phyloP scores from a whole-genome alignment of 2,113 vertebrate genomes.

The Pandion haliaetus region DNA sequence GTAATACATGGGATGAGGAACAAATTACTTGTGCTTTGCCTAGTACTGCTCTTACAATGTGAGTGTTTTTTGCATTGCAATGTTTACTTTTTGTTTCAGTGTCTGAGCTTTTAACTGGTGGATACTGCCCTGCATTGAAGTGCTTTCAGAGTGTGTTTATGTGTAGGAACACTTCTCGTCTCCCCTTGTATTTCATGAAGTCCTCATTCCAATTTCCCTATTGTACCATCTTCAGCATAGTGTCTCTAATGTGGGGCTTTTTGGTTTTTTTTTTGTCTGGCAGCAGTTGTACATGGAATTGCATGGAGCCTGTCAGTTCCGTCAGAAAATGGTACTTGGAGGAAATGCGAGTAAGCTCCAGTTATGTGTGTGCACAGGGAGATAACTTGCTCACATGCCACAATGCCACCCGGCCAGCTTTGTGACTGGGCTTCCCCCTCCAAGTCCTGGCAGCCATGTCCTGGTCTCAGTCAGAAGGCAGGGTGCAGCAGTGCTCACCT shows the following conservation, averaged over 20 bases:
- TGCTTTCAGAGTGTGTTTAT: not conserved
- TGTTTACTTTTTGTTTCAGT: not conserved
- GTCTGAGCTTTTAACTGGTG: not conserved
- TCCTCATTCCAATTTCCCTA: not conserved
- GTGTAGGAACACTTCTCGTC: not conserved
- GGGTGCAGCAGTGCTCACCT: not conserved
- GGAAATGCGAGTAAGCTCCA: not conserved
- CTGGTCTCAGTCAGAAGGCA: not conserved
- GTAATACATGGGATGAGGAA: not conserved
- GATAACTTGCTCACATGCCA: fast-evolving
- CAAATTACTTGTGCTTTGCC: not conserved
- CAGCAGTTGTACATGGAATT: not conserved
- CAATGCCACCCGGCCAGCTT: not conserved
- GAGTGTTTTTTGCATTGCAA: fast-evolving
- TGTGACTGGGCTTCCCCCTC: not conserved
- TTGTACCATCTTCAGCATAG: not conserved
- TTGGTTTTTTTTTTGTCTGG: no score
- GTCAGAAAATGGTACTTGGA: not conserved
- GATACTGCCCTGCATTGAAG: not conserved
- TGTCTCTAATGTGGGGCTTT: no score
- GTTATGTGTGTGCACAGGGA: not conserved
- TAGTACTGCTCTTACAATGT: not conserved
- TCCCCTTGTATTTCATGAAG: not conserved
- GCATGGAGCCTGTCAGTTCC: not conserved
- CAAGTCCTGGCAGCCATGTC: not conserved